These are phyloP conservation scores for Nomada goodeniana DNA, from an alignment of 2,888 invertebrate species.

Conservation along the genomic window DNA sequence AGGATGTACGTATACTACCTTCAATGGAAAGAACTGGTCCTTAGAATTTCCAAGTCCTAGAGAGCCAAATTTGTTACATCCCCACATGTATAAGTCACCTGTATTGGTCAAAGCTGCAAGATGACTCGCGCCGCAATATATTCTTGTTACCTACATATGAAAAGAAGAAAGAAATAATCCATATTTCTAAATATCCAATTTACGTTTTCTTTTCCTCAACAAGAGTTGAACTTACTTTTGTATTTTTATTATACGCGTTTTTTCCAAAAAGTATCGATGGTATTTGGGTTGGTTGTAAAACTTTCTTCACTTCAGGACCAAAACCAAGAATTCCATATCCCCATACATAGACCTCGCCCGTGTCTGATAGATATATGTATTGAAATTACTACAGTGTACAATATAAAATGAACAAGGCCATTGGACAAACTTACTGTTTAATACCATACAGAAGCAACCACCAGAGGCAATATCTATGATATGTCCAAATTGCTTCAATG, in stretches of 20 bases:
- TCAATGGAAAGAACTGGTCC: constrained; percentile 95
- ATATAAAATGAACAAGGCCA: constrained; percentile 4
- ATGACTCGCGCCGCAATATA: constrained; percentile 91
- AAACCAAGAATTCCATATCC: constrained; percentile 96
- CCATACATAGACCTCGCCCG: constrained; percentile 96
- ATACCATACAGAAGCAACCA: constrained; percentile 93
- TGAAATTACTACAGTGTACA: constrained; percentile 15
- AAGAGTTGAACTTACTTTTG: constrained; percentile 73
- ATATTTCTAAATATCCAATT: too few species aligned
- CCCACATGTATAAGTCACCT: constrained; percentile 97
- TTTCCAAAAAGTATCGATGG: constrained; percentile 93
- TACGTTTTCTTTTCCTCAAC: neutral
- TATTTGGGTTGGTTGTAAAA: constrained; percentile 89
- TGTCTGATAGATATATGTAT: constrained; percentile 85
- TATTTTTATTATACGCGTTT: constrained; percentile 92
- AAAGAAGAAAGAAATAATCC: too few species aligned
- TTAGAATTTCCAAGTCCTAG: constrained; percentile 92
- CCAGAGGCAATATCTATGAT: constrained; percentile 93
- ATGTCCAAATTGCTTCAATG: constrained; percentile 89
- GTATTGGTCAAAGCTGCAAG: constrained; percentile 92
- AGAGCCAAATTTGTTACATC: constrained; percentile 92
- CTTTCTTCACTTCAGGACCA: constrained; percentile 91
- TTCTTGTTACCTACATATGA: constrained; percentile 83
- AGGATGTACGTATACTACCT: constrained; percentile 84
- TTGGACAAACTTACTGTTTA: constrained; percentile 88